A percentile compares a stretch with the other conserved stretches of the same genome.
phyloP scores from a whole-genome alignment of 2,797 vertebrate species.

The Spinus pinus region DNA sequence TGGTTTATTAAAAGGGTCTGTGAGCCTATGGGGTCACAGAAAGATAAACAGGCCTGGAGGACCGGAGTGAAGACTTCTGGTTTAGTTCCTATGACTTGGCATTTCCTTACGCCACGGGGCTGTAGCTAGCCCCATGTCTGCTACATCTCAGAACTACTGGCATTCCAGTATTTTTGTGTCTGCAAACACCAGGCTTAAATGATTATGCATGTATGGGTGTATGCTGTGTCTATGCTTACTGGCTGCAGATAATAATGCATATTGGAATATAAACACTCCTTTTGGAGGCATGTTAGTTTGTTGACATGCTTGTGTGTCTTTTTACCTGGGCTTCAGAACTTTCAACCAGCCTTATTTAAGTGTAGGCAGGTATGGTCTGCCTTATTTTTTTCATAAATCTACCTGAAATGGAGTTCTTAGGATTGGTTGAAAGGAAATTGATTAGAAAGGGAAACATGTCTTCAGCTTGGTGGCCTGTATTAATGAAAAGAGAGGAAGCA shows the following conservation, averaged over 20 bases:
- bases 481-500: neutral
- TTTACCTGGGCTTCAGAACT: neutral
- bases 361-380: neutral
- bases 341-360: neutral
- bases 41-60: too few relatives aligned
- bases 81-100: too few relatives aligned
- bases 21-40: too few relatives aligned
- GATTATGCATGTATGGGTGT: fast-evolving
- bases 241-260: neutral
- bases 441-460: neutral
- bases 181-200: neutral
- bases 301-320: neutral
- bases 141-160: neutral
- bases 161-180: neutral
- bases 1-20: too few relatives aligned
- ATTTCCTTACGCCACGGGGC: too few relatives aligned
- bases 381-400: neutral
- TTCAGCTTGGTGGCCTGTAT: neutral
- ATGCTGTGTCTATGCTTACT: neutral
- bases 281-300: neutral
- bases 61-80: too few relatives aligned
- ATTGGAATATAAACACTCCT: neutral
- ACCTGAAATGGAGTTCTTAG: neutral
- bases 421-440: neutral
- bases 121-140: too few relatives aligned